Evolutionary conservation across 2,113 vertebrate species (phyloP).

Genomic region (Gymnorhina tibicen): DNA sequence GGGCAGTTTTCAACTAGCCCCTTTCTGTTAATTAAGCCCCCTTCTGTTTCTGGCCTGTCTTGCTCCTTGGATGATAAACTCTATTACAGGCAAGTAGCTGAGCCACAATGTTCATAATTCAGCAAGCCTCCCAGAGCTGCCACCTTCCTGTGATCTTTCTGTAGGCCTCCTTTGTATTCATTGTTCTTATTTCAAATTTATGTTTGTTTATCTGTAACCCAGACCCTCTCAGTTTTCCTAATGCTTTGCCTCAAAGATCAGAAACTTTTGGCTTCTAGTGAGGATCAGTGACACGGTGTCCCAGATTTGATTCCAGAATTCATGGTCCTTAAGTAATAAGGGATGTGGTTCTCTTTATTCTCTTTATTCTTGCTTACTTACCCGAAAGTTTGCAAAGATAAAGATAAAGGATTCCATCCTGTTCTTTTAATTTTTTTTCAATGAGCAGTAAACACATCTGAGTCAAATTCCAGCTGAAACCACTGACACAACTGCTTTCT

Average conservation of each 20-base stretch:
- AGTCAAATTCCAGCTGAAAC: not conserved
- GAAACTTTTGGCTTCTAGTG: not conserved
- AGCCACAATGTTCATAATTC: not conserved
- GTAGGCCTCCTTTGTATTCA: not conserved
- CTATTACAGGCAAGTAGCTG: not conserved
- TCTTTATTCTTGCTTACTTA: not conserved
- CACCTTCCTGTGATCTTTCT: not conserved
- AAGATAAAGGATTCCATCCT: not conserved
- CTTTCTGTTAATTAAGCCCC: not conserved
- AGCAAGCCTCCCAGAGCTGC: not conserved
- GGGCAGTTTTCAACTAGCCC: not conserved
- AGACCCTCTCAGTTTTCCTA: not conserved
- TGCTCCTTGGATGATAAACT: not conserved
- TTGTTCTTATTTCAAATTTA: not conserved
- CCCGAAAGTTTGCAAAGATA: not conserved
- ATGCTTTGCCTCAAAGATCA: not conserved
- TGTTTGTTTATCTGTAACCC: not conserved
- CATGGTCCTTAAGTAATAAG: not conserved
- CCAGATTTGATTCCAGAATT: not conserved
- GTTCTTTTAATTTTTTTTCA: not conserved
- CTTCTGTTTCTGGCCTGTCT: not conserved
- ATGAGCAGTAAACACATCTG: not conserved
- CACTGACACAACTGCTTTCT: not conserved
- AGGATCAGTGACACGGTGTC: not conserved
- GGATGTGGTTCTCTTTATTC: not conserved